Base-by-base conservation (phyloP, 2,888 invertebrate species). In the Drosophila demipolita region DNA sequence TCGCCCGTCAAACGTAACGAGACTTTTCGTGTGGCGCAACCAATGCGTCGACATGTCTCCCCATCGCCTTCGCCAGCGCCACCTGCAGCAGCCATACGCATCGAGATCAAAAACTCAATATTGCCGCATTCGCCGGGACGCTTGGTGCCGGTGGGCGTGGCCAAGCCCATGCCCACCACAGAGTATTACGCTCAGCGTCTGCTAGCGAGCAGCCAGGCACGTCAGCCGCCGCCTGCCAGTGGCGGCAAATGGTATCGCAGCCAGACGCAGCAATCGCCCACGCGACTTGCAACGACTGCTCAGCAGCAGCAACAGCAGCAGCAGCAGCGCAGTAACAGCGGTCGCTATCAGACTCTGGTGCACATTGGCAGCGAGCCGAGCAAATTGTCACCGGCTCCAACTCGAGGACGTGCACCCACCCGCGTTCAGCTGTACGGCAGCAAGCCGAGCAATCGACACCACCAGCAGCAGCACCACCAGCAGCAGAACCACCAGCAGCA, bases 31-130 rank as follows among this genome's bases (percentile, higher is more conserved):
- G 87, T 91, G 49, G 82, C 83, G 0, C 90, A 87, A 3, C 76
- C 87, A 29, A 78, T 70, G 33, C 45, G 82, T 55, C 80, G 83
- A 7, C 63, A 75, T 12, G 36, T 77, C 73, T 90, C 80, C 45
- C 87, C 77, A 32, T 90, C 62, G 59, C 85, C 66, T 48, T 66
- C 59, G 17, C 64, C 81, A 17, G 17, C 71, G 26, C 55, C 69
- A 4, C 67, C 63, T 15, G 7, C 68, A 23, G 40, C 73, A 2
- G 83, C 93, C 12, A 93, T 93, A 69, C 91, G 92, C 38, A 92
- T 93, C 55, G 93, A 93, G 77, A 91, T 93, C 36, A 93, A 92
- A 73, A 93, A 93, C 64, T 93, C 93, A 12, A 92, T 93, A 55
- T 83, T 88, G 7, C 93, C 93, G 1, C 91, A 92, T 58, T 84